Evolutionary conservation across 2,888 invertebrate genomes (phyloP).

Genomic region (Callyntrura guangdongensis): DNA sequence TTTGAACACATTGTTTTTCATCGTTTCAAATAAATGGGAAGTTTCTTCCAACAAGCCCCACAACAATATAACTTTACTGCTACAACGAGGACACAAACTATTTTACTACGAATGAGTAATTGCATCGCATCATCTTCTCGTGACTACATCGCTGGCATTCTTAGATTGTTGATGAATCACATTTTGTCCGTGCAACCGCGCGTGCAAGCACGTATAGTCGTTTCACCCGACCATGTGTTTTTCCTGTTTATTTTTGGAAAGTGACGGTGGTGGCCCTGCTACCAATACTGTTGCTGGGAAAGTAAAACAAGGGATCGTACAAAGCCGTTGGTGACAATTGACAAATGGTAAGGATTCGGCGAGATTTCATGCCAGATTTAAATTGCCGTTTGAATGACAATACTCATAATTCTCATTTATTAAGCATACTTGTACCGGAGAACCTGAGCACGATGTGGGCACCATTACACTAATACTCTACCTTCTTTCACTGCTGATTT

Average conservation of each 20-base stretch:
- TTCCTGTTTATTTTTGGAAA: conserved; percentile 5
- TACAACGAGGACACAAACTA: background rate
- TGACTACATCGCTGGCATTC: conserved; percentile 37
- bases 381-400: conserved; percentile 70
- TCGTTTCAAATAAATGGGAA: background rate
- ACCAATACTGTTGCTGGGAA: background rate
- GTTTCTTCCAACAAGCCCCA: background rate
- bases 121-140: conserved; percentile 64
- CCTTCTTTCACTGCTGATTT: background rate
- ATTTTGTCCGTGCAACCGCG: conserved; percentile 2
- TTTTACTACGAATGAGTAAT: conserved; percentile 62
- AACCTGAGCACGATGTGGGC: background rate
- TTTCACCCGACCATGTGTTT: background rate
- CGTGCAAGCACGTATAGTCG: background rate
- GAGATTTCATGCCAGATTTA: conserved; percentile 76
- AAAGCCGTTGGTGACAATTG: conserved; percentile 74
- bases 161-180: conserved; percentile 71
- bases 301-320: conserved; percentile 28
- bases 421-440: background rate
- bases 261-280: too few relatives aligned
- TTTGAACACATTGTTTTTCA: conserved; percentile 5
- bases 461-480: background rate
- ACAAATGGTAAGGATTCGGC: conserved; percentile 73
- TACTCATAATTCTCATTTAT: conserved; percentile 62
- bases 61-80: background rate